These are phyloP conservation scores for Thamnophis sirtalis DNA, from an alignment of 2,113 vertebrate genomes.

Conservation along the genomic window DNA sequence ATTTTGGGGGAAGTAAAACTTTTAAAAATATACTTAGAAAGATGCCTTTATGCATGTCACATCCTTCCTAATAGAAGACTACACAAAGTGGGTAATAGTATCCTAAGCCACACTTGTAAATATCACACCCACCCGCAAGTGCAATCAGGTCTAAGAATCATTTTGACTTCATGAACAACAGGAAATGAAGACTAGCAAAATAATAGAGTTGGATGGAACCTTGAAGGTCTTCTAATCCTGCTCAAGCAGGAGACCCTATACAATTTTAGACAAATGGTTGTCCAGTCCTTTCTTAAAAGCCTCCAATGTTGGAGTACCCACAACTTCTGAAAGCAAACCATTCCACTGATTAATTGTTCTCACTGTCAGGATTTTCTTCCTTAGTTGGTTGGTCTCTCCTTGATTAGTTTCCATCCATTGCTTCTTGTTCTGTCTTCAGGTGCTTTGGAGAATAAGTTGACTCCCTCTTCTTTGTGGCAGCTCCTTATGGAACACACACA, in stretches of 20 bases:
- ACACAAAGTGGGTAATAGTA: not conserved
- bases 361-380: not conserved
- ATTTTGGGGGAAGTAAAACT: not conserved
- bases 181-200: too few species aligned
- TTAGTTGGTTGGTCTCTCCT: not conserved
- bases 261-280: not conserved
- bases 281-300: not conserved
- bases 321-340: not conserved
- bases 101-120: not conserved
- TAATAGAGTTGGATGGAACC: not conserved
- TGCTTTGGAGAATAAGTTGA: not conserved
- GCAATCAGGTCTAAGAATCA: too few species aligned
- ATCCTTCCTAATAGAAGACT: not conserved
- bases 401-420: not conserved
- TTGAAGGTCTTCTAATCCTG: too few species aligned
- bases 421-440: not conserved
- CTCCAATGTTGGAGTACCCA: not conserved
- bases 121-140: not conserved
- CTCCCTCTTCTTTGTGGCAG: not conserved
- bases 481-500: not conserved
- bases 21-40: not conserved
- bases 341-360: not conserved
- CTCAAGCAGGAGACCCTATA: not conserved
- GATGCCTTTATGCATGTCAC: not conserved
- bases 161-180: too few species aligned